Conservation (phyloP, 2,797 vertebrate genomes). For the Scleropages formosus region DNA sequence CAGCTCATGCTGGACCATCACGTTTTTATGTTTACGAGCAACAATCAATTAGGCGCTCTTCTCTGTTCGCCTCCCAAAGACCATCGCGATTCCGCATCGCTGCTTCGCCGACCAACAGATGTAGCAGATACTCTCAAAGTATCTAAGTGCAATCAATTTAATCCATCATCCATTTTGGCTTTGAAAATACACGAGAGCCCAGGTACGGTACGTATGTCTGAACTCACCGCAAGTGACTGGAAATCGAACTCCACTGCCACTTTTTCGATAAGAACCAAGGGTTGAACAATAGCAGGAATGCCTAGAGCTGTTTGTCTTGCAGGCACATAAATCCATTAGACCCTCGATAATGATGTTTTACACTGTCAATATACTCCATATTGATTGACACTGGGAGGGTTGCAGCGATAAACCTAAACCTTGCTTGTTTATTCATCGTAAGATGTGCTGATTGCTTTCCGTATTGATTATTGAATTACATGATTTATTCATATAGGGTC, state of each 20-base stretch:
- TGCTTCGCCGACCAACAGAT: neutral
- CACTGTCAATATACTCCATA: conserved; percentile 20
- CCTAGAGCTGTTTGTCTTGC: neutral
- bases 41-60: conserved; percentile 23
- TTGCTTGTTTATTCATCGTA: conserved; percentile 1
- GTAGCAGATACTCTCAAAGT: neutral
- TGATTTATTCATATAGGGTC: conserved; percentile 12
- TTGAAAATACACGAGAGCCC: neutral
- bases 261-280: neutral
- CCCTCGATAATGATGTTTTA: conserved; percentile 21
- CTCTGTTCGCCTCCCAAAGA: neutral
- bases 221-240: neutral
- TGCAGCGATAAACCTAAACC: neutral
- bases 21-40: conserved; percentile 15
- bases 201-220: neutral
- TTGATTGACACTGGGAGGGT: conserved; percentile 16
- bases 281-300: neutral
- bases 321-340: conserved; percentile 5
- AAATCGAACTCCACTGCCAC: neutral
- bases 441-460: neutral
- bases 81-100: neutral
- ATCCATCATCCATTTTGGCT: neutral
- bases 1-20: neutral
- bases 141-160: neutral
- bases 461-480: conserved; percentile 25